Base-by-base conservation (phyloP, 1,140 invertebrate species). In the Drosophila quadrilineata region DNA sequence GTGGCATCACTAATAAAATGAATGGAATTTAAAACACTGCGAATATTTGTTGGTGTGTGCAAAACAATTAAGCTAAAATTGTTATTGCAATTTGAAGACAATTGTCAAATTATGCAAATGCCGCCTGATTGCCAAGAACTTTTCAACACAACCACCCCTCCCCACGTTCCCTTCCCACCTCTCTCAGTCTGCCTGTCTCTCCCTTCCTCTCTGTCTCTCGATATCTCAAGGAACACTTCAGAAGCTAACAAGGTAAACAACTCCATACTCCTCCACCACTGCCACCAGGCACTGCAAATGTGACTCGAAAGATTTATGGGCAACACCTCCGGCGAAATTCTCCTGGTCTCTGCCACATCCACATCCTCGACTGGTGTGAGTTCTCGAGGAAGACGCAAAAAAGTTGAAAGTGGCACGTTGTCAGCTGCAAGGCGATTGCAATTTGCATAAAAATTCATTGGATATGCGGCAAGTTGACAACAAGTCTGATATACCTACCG, bases 1-100 rank as follows among this genome's bases (percentile, higher is more conserved):
- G n/a, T 17, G 36, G 50, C 43, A 26, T 31, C 65, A 74, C 73
- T 85, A 85, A 84, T 84, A 82, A 84, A 84, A 85, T 85, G 70
- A 84, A 84, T 84, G 74, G 69, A 73, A 77, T 85, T 84, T 85
- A 85, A 77, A 63, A 50, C 64, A 76, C 45, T 38, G 56, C 41
- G 73, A 82, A 73, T 77, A 62, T 64, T 68, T 77, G 72, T 22
- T 56, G 64, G 58, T 45, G 75, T 75, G 71, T 82, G 76, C 70
- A 85, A 85, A 85, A 86, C 79, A 85, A 85, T 85, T 85, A 85
- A 85, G 80, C 71, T 86, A 86, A 86, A 86, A 86, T 87, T 82
- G 75, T 87, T 87, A 86, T 86, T 86, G 75, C 82, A 86, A 87
- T 87, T 86, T 86, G 75, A 86, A 86, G 87, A 86, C 82, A 86